Base-by-base conservation (phyloP, 2,797 vertebrate species). In the Sebastes flavidus region DNA sequence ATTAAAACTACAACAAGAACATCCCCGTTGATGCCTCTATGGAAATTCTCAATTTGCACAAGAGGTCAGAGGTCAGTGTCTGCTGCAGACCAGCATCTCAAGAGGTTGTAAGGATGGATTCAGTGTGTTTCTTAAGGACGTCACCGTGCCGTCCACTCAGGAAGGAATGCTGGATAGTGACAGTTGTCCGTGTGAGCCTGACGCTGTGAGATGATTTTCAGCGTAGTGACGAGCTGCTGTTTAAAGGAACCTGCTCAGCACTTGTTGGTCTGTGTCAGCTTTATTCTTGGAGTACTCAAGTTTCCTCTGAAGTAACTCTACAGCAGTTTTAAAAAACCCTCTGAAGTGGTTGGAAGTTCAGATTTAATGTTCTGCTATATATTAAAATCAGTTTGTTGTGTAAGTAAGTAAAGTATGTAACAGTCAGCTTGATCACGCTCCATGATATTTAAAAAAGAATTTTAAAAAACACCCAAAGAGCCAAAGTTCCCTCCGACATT, bases 141-240 rank as follows among this genome's bases (percentile, higher is more conserved):
- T 68, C 58, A 11, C 34, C 29, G 30, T 34, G 54, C 63, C 4
- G 3, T 62, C 38, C 56, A 42, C 59, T 75, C 42, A 20, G 75
- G 34, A 59, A 85, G 78, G 85, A 81, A 88, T 89, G 77, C 62
- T 34, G 73, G 52, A 54, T 75, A 72, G 72, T 84, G 78, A 83
- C 91, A 91, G 83, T 81, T 81, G 75, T 87, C 83, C 14, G 30
- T 65, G 55, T 65, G 42, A 82, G 66, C 32, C 72, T 20, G 70
- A 46, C 42, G n/a, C 81, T 52, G 20, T 38, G 52, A 85, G 76
- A 83, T 72, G 11, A 60, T 85, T 83, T 75, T 46, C 60, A 8
- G 76, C 8, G 18, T 20, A 55, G 72, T 80, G 62, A 77, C 82
- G 61, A 38, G 60, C 8, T 46, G 34, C 65, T 60, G 63, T 69